Evolutionary conservation across 2,888 invertebrate species (phyloP).

Genomic region (Athrips mouffetella): DNA sequence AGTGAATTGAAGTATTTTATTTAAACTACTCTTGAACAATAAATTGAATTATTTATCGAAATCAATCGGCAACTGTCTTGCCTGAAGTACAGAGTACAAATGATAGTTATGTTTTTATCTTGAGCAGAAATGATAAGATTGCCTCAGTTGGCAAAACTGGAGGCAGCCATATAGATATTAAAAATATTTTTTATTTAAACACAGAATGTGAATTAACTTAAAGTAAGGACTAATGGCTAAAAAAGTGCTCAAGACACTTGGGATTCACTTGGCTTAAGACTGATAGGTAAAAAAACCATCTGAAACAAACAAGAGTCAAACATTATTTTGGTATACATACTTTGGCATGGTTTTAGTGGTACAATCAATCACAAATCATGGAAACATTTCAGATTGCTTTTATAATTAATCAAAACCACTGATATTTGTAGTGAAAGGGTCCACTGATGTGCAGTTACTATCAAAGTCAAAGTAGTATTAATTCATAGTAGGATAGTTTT

Average conservation of each 20-base stretch:
- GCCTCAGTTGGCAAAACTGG: conserved; percentile 46
- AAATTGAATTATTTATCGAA: too few species aligned
- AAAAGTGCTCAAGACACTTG: conserved; percentile 59
- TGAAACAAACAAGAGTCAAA: conserved; percentile 48
- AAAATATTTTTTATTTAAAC: conserved; percentile 23
- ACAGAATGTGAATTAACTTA: conserved; percentile 26
- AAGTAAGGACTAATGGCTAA: conserved; percentile 23
- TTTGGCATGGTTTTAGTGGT: too few species aligned
- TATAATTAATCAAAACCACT: too few species aligned
- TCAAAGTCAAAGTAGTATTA: too few species aligned
- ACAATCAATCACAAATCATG: too few species aligned
- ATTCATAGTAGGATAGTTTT: too few species aligned
- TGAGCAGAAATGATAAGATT: conserved; percentile 72
- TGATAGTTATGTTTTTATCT: conserved; percentile 54
- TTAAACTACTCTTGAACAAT: not conserved
- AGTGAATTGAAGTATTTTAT: conserved; percentile 7
- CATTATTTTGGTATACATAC: not conserved
- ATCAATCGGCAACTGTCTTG: conserved; percentile 36
- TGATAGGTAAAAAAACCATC: conserved; percentile 55
- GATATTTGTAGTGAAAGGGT: too few species aligned
- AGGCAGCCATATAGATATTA: conserved; percentile 34
- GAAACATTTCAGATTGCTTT: too few species aligned
- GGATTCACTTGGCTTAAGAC: conserved; percentile 53
- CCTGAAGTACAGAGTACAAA: conserved; percentile 40
- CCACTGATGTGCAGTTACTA: too few species aligned